Evolutionary conservation across 35 echinoderm and acorn worm species (phyloP).

Genomic region (Antedon bifida): DNA sequence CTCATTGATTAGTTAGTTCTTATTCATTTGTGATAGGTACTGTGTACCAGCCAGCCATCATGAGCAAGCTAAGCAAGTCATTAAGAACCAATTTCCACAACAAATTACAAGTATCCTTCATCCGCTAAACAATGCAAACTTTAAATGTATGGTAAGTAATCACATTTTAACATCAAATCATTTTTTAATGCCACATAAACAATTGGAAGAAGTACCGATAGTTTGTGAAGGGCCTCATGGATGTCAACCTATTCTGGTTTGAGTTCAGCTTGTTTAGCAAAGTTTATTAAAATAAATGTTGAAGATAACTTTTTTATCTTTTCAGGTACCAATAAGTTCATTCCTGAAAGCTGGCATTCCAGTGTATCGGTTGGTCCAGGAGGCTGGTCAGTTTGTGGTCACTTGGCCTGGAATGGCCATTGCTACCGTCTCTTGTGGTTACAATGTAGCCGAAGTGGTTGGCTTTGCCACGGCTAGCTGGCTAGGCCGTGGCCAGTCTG

Average conservation of each 20-base stretch:
- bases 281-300: too few relatives aligned
- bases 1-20: background rate
- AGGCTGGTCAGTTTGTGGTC: slow-evolving; percentile 57
- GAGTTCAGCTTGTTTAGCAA: too few relatives aligned
- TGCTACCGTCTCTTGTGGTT: slow-evolving; percentile 56
- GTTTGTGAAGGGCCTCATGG: too few relatives aligned
- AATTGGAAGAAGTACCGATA: too few relatives aligned
- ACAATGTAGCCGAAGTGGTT: slow-evolving; percentile 74
- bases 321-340: slow-evolving; percentile 57
- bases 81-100: slow-evolving; percentile 36
- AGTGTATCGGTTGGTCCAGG: slow-evolving; percentile 48
- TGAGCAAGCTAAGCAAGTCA: slow-evolving; percentile 28
- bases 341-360: slow-evolving; percentile 31
- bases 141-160: slow-evolving; percentile 53
- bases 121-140: slow-evolving; percentile 31
- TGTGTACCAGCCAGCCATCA: slow-evolving; percentile 33
- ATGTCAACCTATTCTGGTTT: too few relatives aligned
- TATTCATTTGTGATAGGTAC: slow-evolving; percentile 25
- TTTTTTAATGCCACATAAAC: too few relatives aligned
- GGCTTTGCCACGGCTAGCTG: slow-evolving; percentile 50
- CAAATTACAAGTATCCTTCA: slow-evolving; percentile 27
- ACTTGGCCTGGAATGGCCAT: slow-evolving; percentile 43
- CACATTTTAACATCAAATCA: too few relatives aligned
- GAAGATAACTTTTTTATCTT: too few relatives aligned
- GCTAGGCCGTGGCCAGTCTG: slow-evolving; percentile 35